Evolutionary conservation across 2,797 vertebrate genomes (phyloP), one percentile per base, ranked within the genome.

Genomic region (Iguana delicatissima): DNA sequence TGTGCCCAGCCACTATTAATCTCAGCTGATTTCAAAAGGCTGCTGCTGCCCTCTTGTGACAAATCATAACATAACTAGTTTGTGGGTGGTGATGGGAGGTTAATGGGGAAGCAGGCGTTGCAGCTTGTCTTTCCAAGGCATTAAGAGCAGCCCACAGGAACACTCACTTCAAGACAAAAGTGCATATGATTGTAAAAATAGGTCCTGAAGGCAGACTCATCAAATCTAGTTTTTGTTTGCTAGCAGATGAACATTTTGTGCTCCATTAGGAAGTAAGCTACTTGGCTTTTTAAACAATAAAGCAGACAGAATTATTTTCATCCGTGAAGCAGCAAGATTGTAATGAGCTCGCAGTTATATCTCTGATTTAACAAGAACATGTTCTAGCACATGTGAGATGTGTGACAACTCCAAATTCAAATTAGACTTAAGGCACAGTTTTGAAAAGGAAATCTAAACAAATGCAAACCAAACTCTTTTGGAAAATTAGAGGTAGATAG

Each of bases 41-140:
- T 85, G 83, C 72, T 89, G 93, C 69, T 93, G 95, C 95, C 94
- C 95, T 80, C 96, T 95, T 85, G 81, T 85, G 91, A 62, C 32
- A 26, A 24, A 67, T 6, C n/a, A 18, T 22, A 38, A 80, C 38
- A 84, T 18, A 79, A 67, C 74, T 35, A 76, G 18, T 64, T 67
- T n/a, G 50, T 24, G 22, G 1, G n/a, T 62, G 38, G n/a, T 4
- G 42, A 29, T 67, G 29, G 13, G 59, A 0, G 7, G 73, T 10
- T 46, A 50, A 29, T 50, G 9, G 22, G 50, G 76, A 50, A 12
- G 7, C 24, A 79, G 38, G 74, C 84, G 0, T 7, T 5, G 12
- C 7, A 38, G 20, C 22, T 32, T 59, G 77, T 62, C n/a, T 24
- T 86, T 76, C 85, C 24, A 35, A 26, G 29, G 12, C n/a, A 26